Percentiles rank a stretch among this genome's conserved stretches.
Conservation (phyloP, 2,888 invertebrate genomes). For the Metellina segmentata region DNA sequence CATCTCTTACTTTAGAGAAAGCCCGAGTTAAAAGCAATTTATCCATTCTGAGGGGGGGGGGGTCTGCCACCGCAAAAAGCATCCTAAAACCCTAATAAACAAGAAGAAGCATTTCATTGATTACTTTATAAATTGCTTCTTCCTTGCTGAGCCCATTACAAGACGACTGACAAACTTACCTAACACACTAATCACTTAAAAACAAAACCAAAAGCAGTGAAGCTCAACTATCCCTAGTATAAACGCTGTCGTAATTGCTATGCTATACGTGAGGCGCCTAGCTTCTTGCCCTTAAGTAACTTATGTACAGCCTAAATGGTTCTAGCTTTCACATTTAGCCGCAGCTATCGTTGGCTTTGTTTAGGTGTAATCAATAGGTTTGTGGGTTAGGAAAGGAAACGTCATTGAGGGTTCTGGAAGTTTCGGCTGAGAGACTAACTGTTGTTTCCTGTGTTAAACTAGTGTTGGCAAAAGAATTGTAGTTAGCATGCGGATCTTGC, state of each 20-base stretch:
- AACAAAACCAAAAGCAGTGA: conserved; percentile 72
- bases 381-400: conserved; percentile 68
- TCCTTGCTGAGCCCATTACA: conserved; percentile 73
- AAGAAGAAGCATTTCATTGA: conserved; percentile 74
- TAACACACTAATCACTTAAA: conserved; percentile 77
- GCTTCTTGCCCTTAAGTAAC: conserved; percentile 73
- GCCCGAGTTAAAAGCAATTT: conserved; percentile 54
- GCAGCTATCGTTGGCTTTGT: conserved; percentile 73
- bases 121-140: conserved; percentile 76
- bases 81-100: conserved; percentile 69
- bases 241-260: conserved; percentile 74
- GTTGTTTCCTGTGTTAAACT: conserved; percentile 73
- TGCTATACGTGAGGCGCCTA: conserved; percentile 74
- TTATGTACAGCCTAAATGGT: conserved; percentile 75
- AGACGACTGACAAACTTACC: conserved; percentile 75
- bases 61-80: conserved; percentile 49
- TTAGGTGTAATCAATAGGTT: conserved; percentile 75
- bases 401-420: conserved; percentile 63
- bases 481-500: conserved; percentile 63
- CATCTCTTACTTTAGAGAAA: not conserved
- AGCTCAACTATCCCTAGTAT: conserved; percentile 74
- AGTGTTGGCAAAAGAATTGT: conserved; percentile 63
- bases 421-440: conserved; percentile 69
- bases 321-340: conserved; percentile 73
- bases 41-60: conserved; percentile 48